Percentiles rank a stretch among this genome's conserved stretches.
These are phyloP conservation scores for Dryadula phaetusa DNA, from an alignment of 2,888 invertebrate species.

Conservation along the genomic window DNA sequence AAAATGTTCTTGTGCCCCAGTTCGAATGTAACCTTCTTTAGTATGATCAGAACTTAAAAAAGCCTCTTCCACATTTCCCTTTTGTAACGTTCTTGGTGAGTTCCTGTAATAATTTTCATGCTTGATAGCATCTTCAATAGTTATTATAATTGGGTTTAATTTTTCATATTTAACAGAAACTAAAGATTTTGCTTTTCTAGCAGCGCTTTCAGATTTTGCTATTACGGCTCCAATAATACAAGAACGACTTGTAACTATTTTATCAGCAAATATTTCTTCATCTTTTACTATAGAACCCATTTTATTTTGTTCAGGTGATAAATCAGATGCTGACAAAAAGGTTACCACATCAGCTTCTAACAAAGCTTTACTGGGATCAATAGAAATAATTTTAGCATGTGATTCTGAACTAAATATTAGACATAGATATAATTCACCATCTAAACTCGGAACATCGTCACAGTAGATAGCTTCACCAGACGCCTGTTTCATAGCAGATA, in stretches of 20 bases:
- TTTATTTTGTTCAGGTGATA: constrained; percentile 86
- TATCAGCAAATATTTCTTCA: constrained; percentile 91
- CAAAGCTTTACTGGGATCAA: constrained; percentile 91
- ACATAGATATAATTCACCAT: constrained; percentile 90
- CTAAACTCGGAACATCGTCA: constrained; percentile 91
- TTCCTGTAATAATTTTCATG: constrained; percentile 86
- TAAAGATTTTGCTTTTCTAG: constrained; percentile 90
- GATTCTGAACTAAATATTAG: constrained; percentile 91
- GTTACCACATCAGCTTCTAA: constrained; percentile 90
- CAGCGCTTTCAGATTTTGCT: constrained; percentile 89
- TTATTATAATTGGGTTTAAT: constrained; percentile 90
- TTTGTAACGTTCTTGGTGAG: constrained; percentile 80
- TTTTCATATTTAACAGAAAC: constrained; percentile 92
- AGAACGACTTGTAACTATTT: constrained; percentile 90
- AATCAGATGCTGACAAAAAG: constrained; percentile 90
- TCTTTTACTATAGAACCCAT: constrained; percentile 90
- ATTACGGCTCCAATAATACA: constrained; percentile 92
- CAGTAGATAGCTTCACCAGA: constrained; percentile 96
- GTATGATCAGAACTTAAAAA: constrained; percentile 87
- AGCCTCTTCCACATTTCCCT: constrained; percentile 87
- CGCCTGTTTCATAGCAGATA: constrained; percentile 93
- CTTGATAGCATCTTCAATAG: constrained; percentile 94
- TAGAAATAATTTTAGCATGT: constrained; percentile 89
- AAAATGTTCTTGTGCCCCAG: constrained; percentile 95
- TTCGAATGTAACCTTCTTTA: constrained; percentile 87